Percentiles rank a stretch among this genome's conserved stretches.
phyloP scores from a whole-genome alignment of 2,888 invertebrate genomes.

The Limenitis camilla region DNA sequence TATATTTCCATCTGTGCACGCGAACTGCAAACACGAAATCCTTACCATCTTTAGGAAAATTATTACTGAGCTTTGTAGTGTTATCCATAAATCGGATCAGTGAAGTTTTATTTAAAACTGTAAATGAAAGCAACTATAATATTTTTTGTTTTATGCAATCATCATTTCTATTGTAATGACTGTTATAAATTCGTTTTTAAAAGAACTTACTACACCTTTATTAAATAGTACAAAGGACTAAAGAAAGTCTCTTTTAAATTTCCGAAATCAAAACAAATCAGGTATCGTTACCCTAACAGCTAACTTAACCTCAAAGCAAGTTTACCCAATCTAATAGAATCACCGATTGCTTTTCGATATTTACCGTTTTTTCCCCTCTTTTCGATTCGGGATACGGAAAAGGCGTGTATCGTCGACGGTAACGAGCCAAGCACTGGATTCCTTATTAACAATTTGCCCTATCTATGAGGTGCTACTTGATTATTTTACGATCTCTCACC shows the following conservation, averaged over 20 bases:
- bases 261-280: constrained; percentile 20
- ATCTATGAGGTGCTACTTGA: constrained; percentile 36
- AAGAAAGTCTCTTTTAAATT: constrained; percentile 5
- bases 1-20: constrained; percentile 38
- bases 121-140: not conserved
- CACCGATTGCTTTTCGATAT: constrained; percentile 71
- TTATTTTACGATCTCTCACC: constrained; percentile 31
- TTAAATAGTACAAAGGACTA: not conserved
- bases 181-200: too few species aligned
- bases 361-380: constrained; percentile 69
- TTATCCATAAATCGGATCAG: constrained; percentile 10
- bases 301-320: constrained; percentile 23
- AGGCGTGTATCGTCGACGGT: constrained; percentile 61
- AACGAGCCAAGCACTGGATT: constrained; percentile 56
- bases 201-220: too few species aligned
- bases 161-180: too few species aligned
- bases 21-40: constrained; percentile 31
- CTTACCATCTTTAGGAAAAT: constrained; percentile 15
- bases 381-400: constrained; percentile 63
- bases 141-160: too few species aligned
- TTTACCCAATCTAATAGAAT: constrained; percentile 71
- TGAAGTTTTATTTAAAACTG: not conserved
- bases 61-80: constrained; percentile 23
- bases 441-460: constrained; percentile 59
- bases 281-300: constrained; percentile 11